Base-by-base conservation (phyloP, 2,113 vertebrate species). In the Falcunculus frontatus region DNA sequence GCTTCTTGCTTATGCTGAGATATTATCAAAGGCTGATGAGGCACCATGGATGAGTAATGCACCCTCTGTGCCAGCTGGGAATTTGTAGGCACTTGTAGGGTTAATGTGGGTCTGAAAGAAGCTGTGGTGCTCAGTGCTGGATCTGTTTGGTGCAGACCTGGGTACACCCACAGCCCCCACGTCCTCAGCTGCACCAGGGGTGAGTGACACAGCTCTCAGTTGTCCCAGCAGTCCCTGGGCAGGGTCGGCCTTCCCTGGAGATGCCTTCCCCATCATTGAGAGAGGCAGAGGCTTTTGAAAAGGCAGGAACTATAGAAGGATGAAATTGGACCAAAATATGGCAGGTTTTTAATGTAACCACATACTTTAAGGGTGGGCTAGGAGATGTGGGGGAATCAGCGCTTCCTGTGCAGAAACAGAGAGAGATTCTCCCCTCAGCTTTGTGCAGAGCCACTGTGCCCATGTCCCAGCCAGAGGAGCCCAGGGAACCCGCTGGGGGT, bases 1-100 rank as follows among this genome's bases (percentile, higher is more conserved):
- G 56, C 55, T 87, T 95, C 94, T 82, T 62, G 87, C 94, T 96
- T 93, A 85, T 89, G 91, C 84, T 69, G 91, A 96, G 96, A 96
- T 95, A 39, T 42, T 87, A 91, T 90, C 95, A 49, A 37, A 69
- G 75, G 74, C 65, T 92, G 87, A 85, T 62, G 93, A 96, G 91
- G 89, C 91, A 85, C 53, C 4, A 8, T 37, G 89, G 87, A 94
- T 97, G 94, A 94, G 94, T 91, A 89, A 97, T 94, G 62, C 84
- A 49, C 29, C 74, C 49, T 57, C 17, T 49, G 84, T 91, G 91
- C 93, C 95, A 97, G 93, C 84, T 18, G 33, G 63, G 67, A 75
- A 57, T 90, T 73, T 76, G 89, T 62, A 94, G 74, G 87, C 78
- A 62, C 84, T 68, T 84, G 62, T 84, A 46, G 90, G 90, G 92